Evolutionary conservation across 2,888 invertebrate genomes (phyloP), one percentile per base, ranked within the genome.

Genomic region (Stegophylla sp.): DNA sequence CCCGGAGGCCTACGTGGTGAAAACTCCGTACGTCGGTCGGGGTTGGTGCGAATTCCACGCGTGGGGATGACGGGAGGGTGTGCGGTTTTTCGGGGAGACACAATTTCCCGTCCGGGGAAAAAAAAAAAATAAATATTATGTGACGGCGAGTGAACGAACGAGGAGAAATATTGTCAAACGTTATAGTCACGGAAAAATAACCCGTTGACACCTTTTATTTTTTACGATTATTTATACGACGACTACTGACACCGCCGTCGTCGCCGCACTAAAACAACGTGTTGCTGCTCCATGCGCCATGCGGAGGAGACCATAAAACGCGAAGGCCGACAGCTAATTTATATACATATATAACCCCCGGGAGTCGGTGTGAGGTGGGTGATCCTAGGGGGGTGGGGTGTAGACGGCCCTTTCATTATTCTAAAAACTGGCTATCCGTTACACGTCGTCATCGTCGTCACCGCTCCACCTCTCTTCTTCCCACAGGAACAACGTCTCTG

Each of bases 171-270:
- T 76, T 43, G 26, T 56, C 66, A 26, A 76, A 76, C 53, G 61
- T 63, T 63, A 45, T 15, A 20, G 61, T 45, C 61, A 17, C 17
- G n/a, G 17, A 77, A 77, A 71, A 59, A 45, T 69, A 77, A 77
- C 69, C 77, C 77, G 77, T 77, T 69, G 77, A 69, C 77, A 77
- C 45, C 20, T 72, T 77, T 77, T 77, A 77, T 77, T 67, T 77
- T 77, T 77, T 77, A 77, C 77, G 77, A 77, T 77, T 77, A 77
- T 69, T 77, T 77, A 77, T 77, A 61, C 45, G 66, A 67, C 59
- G 66, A 56, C 26, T 41, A 26, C 72, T 34, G n/a, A 43, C 56
- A 23, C 9, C 20, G 20, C n/a, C 51, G 34, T 12, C 51, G 51
- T 3, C 3, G n/a, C n/a, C 53, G 53, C 20, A 28, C 66, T 34